A percentile compares a stretch with the other conserved stretches of the same genome.
phyloP scores from a whole-genome alignment of 2,797 vertebrate species.

The Scleropages formosus region DNA sequence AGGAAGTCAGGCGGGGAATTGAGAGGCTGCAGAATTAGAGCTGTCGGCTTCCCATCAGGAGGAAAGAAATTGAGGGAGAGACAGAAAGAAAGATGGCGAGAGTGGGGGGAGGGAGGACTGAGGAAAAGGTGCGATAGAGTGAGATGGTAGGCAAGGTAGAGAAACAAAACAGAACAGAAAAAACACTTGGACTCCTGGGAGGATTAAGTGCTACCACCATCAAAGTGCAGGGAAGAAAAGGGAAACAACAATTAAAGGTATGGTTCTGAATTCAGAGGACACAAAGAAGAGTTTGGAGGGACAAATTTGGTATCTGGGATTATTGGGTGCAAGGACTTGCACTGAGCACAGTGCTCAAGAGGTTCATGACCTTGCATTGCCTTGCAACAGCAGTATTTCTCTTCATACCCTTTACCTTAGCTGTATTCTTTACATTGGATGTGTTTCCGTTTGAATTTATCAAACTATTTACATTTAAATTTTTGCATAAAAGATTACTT shows the following conservation, averaged over 20 bases:
- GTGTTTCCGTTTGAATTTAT: neutral
- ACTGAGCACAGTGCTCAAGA: constrained; percentile 6
- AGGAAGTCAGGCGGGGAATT: constrained; percentile 23
- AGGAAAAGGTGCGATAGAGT: neutral
- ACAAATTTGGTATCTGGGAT: neutral
- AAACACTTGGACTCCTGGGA: constrained; percentile 52
- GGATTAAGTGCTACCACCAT: constrained; percentile 48
- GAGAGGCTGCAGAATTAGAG: constrained; percentile 53
- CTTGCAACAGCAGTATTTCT: neutral
- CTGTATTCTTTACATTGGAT: neutral
- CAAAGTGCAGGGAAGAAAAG: neutral
- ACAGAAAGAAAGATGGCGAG: neutral
- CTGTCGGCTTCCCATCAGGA: constrained; percentile 56
- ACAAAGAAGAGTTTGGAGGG: neutral
- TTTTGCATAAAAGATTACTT: neutral
- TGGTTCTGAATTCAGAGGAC: constrained; percentile 12
- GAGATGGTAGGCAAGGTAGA: constrained; percentile 36
- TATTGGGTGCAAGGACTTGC: neutral
- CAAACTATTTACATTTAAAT: neutral
- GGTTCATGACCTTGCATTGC: neutral
- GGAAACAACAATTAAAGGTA: constrained; percentile 1
- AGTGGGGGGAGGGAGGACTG: neutral
- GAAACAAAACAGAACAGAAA: constrained; percentile 40
- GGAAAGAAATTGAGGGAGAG: constrained; percentile 40
- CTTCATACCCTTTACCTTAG: neutral